A percentile compares a stretch with the other conserved stretches of the same genome.
Conservation (phyloP, 2,113 vertebrate genomes). For the Hyaena hyaena region DNA sequence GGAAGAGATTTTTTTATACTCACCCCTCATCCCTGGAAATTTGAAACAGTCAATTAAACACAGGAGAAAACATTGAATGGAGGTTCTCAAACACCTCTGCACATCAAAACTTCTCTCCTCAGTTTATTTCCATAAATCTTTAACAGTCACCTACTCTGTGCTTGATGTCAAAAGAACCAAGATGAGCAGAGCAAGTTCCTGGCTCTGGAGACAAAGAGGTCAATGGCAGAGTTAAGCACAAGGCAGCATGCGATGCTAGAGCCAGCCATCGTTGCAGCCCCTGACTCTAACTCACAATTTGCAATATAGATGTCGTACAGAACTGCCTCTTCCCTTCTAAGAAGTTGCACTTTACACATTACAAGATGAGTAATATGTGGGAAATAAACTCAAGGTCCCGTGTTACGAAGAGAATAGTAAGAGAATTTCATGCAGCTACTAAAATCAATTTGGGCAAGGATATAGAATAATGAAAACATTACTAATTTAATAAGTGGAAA, state of each 20-base stretch:
- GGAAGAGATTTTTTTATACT: background rate
- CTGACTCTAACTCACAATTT: background rate
- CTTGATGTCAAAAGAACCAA: background rate
- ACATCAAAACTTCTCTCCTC: background rate
- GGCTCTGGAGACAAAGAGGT: background rate
- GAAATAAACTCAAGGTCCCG: background rate
- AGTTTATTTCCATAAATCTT: background rate
- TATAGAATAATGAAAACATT: background rate
- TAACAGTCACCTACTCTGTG: background rate
- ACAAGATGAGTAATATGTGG: background rate
- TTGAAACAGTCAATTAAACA: background rate
- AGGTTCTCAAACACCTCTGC: background rate
- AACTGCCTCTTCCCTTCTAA: background rate
- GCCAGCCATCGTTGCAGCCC: fast-evolving
- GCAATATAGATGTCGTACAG: background rate
- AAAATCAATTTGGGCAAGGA: background rate
- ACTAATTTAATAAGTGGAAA: background rate
- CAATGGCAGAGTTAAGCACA: too few relatives aligned
- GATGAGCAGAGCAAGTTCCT: background rate
- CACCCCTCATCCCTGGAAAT: background rate
- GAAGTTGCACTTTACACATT: background rate
- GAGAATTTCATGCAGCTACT: background rate
- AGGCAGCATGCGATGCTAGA: background rate
- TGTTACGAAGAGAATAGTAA: background rate
- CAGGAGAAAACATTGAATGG: background rate